These are phyloP conservation scores for Xylota segnis DNA, from an alignment of 2,888 invertebrate species.

Conservation along the genomic window DNA sequence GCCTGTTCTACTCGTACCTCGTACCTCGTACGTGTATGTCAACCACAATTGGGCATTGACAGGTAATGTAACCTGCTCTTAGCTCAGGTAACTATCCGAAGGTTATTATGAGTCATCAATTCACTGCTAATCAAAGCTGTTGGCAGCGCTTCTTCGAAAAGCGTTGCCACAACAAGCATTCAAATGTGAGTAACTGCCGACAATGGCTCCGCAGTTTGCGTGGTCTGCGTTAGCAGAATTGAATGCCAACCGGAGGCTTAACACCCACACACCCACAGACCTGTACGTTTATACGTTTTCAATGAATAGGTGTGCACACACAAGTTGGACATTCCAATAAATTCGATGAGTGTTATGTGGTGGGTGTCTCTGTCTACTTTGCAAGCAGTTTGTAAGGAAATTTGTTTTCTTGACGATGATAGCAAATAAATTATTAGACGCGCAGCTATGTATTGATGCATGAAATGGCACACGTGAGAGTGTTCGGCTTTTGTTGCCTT, in stretches of 20 bases:
- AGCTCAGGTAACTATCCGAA: slow-evolving; percentile 39
- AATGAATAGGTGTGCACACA: slow-evolving; percentile 13
- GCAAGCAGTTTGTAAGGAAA: slow-evolving; percentile 59
- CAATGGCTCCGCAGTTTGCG: slow-evolving; percentile 28
- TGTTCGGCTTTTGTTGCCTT: slow-evolving; percentile 15
- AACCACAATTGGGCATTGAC: slow-evolving; percentile 54
- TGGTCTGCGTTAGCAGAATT: background rate
- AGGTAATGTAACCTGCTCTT: slow-evolving; percentile 66
- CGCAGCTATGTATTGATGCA: slow-evolving; percentile 9
- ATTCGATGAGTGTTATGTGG: slow-evolving; percentile 30
- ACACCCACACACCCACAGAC: slow-evolving; percentile 48
- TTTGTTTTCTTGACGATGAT: slow-evolving; percentile 55
- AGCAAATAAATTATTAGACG: slow-evolving; percentile 42
- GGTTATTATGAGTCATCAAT: slow-evolving; percentile 69
- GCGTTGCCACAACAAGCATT: slow-evolving; percentile 40
- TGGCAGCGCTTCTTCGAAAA: slow-evolving; percentile 34
- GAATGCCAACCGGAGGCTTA: slow-evolving; percentile 13
- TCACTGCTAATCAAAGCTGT: slow-evolving; percentile 53
- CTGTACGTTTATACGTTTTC: slow-evolving; percentile 1
- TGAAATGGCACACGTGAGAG: slow-evolving; percentile 11
- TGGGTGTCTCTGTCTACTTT: slow-evolving; percentile 60
- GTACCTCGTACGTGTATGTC: no score
- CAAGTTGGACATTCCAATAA: slow-evolving; percentile 61
- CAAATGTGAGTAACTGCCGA: slow-evolving; percentile 30
- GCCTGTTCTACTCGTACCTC: background rate